Base-by-base conservation (phyloP, 2,888 invertebrate species). In the Luperina nickerlii region DNA sequence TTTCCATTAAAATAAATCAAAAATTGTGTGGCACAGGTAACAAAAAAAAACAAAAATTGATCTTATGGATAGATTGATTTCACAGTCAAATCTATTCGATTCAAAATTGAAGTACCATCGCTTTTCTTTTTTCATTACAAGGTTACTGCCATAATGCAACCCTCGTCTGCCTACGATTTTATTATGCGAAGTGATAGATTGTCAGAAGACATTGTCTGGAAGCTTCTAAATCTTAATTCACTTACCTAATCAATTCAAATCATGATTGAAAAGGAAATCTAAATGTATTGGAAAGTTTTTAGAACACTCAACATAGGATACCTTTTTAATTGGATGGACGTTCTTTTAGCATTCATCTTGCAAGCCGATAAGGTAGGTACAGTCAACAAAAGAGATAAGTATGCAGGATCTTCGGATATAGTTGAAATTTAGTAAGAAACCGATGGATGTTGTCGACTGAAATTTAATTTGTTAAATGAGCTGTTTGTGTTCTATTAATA, bases 131-230 rank as follows among this genome's bases (percentile, higher is more conserved):
- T 20, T 15, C 27, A 42, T 24, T 24, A 32, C 27, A 15, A 13
- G n/a, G 32, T 32, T 13, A 42, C 65, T 68, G 67, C 5, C 48
- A 32, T 67, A 45, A 24, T 32, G 38, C 42, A n/a, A 86, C 84
- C 86, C 84, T 86, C 69, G 54, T 86, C 74, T 45, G 38, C 13
- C 27, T 38, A 20, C 13, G 27, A 72, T 65, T 45, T 62, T 68
- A n/a, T 57, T 68, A 75, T 70, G 13, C 38, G 54, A n/a, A 66
- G 54, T 72, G 86, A 84, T 79, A 78, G 81, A 57, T 57, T 76
- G 38, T 48, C 27, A 70, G 51, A 32, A 72, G 51, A 42, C 27
- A 65, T 51, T 45, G 24, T 60, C 20, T 81, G 57, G 54, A 67
- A 68, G 38, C 74, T 63, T 63, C 24, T 62, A 79, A 78, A 24